These are phyloP conservation scores for Echinarachnius parma DNA, from an alignment of 53 echinoderm and acorn worm genomes.

Conservation along the genomic window DNA sequence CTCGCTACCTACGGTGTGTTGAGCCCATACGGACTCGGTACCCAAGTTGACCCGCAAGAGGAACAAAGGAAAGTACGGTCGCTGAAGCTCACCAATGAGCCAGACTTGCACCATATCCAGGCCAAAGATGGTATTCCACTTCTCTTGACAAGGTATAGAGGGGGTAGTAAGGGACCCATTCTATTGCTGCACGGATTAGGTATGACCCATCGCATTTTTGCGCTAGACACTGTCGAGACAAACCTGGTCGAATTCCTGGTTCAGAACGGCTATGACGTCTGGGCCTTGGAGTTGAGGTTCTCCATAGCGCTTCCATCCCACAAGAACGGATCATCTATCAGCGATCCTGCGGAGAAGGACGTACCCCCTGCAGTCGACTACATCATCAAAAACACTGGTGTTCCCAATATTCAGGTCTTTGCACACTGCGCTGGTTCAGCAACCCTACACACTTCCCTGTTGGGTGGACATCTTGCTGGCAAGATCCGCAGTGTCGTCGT, in stretches of 20 bases:
- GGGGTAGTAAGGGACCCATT: constrained; percentile 65
- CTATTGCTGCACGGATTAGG: constrained; percentile 65
- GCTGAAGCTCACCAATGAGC: constrained; percentile 37
- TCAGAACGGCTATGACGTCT: constrained; percentile 53
- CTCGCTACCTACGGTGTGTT: constrained; percentile 62
- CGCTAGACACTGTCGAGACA: constrained; percentile 65
- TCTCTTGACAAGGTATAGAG: constrained; percentile 42
- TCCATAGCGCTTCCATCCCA: constrained; percentile 46
- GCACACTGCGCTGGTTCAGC: constrained; percentile 67
- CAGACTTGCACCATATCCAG: constrained; percentile 41
- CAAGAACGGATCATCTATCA: constrained; percentile 27
- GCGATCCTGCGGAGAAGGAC: constrained; percentile 55
- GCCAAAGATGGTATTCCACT: constrained; percentile 50
- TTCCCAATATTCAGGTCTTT: constrained; percentile 48
- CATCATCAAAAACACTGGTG: constrained; percentile 45
- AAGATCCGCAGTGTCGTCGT: constrained; percentile 55
- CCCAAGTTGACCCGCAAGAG: constrained; percentile 11
- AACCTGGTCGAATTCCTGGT: constrained; percentile 66
- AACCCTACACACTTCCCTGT: constrained; percentile 47
- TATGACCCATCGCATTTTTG: constrained; percentile 46
- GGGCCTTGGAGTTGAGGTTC: constrained; percentile 63
- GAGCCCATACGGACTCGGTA: constrained; percentile 19
- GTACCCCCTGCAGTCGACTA: constrained; percentile 50
- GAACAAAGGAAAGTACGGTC: constrained; percentile 45
- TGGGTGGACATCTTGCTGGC: constrained; percentile 50